A percentile compares a stretch with the other conserved stretches of the same genome.
Evolutionary conservation across 2,888 invertebrate genomes (phyloP).

Genomic region (Meteorus cinctellus): DNA sequence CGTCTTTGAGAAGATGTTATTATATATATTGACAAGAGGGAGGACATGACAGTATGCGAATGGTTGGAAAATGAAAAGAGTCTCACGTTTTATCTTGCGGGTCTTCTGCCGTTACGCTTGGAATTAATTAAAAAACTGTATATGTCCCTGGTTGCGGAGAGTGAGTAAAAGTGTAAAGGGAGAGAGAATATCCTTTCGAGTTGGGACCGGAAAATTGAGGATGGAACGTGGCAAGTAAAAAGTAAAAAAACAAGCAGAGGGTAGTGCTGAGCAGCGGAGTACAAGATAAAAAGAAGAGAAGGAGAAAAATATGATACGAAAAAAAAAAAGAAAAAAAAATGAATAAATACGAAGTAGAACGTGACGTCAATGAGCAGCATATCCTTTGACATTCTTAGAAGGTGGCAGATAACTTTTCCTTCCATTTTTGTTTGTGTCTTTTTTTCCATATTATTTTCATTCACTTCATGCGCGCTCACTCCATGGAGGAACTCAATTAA

Average conservation of each 20-base stretch:
- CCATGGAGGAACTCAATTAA: conserved; percentile 31
- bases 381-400: conserved; percentile 37
- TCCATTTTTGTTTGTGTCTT: background rate
- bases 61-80: conserved; percentile 12
- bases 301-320: background rate
- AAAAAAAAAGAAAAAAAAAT: conserved; percentile 9
- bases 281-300: background rate
- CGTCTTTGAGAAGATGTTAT: conserved; percentile 11
- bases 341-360: background rate
- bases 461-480: background rate
- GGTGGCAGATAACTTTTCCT: conserved; percentile 28
- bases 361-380: background rate
- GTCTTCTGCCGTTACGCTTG: conserved; percentile 12
- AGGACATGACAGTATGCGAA: background rate
- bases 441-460: background rate
- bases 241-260: conserved; percentile 3
- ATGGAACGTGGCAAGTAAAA: conserved; percentile 23
- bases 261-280: background rate
- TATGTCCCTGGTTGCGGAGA: conserved; percentile 14
- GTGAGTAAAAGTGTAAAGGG: background rate
- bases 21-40: background rate
- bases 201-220: conserved; percentile 26
- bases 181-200: conserved; percentile 30
- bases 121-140: conserved; percentile 21
- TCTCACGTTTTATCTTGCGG: conserved; percentile 2